Evolutionary conservation across 2,797 vertebrate genomes (phyloP), one percentile per base, ranked within the genome.

Genomic region (Acestrorhynchus altus): DNA sequence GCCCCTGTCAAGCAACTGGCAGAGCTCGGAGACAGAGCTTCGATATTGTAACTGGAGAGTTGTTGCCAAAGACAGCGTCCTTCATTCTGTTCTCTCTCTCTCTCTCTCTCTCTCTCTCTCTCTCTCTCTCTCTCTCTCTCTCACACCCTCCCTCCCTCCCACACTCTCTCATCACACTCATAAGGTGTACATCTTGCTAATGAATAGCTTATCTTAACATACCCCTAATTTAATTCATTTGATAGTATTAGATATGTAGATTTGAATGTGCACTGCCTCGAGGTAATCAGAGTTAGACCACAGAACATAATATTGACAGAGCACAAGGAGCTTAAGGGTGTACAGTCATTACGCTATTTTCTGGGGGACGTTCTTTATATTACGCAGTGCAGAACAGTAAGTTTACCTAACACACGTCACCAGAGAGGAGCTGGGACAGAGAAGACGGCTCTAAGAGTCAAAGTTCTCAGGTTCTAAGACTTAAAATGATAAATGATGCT

Each of bases 1-100:
- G 82, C 83, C 83, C 85, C 85, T 87, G 83, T 81, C 81, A 84
- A 87, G 83, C 74, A 72, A 83, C 74, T 44, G 86, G 82, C 83
- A 82, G 75, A 54, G 71, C 76, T 82, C 72, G 31, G 66, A 76
- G 82, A 85, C 77, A 74, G 81, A 83, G 79, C 80, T 87, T 84
- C 85, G 81, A 83, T 89, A 79, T 77, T 84, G 28, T 52, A 82
- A 79, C 81, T 86, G 84, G 66, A 64, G 82, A 76, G 82, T 83
- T 65, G 80, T 83, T 86, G 83, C 78, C 61, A 80, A 81, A 87
- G 78, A 82, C 31, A 72, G 76, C 65, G 83, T 82, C 81, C 83
- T 81, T 74, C 63, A 65, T 64, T 70, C 80, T 81, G 64, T 76
- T 77, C 70, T 85, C 57, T 82, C 74, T 46, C 76, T 72, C 68